Conservation (phyloP, 2,113 vertebrate species). For the Acanthisitta chloris region DNA sequence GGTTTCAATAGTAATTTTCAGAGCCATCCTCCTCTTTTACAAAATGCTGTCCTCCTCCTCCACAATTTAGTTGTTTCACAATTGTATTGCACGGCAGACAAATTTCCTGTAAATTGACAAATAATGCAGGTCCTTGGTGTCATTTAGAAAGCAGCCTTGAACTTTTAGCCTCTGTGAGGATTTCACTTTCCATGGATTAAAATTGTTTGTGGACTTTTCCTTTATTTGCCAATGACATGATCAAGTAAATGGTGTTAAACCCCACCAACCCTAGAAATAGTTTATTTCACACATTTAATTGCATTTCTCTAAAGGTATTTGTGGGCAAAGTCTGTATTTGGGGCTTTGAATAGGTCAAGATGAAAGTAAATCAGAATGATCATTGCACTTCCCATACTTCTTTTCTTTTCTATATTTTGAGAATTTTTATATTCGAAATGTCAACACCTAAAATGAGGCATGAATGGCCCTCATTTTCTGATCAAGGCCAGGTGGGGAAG, state of each 20-base stretch:
- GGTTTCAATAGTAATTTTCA: background rate
- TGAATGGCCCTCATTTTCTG: background rate
- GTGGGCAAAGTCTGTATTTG: background rate
- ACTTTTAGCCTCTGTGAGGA: background rate
- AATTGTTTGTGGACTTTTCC: background rate
- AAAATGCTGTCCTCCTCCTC: background rate
- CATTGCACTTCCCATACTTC: background rate
- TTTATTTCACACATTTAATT: background rate
- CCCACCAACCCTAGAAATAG: background rate
- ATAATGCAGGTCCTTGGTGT: background rate
- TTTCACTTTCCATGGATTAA: background rate
- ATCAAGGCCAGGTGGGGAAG: background rate
- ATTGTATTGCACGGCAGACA: background rate
- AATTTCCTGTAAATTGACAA: conserved; percentile 34
- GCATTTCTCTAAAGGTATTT: background rate
- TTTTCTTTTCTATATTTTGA: background rate
- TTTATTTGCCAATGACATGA: background rate
- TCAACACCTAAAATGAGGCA: rapidly evolving
- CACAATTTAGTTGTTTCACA: conserved; percentile 1
- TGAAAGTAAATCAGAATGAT: background rate
- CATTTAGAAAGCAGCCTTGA: background rate
- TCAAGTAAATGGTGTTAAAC: background rate
- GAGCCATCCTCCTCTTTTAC: background rate
- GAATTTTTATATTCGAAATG: background rate
- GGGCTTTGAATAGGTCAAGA: background rate